Evolutionary conservation across 1,140 invertebrate genomes (phyloP).

Genomic region (Magallana angulata): DNA sequence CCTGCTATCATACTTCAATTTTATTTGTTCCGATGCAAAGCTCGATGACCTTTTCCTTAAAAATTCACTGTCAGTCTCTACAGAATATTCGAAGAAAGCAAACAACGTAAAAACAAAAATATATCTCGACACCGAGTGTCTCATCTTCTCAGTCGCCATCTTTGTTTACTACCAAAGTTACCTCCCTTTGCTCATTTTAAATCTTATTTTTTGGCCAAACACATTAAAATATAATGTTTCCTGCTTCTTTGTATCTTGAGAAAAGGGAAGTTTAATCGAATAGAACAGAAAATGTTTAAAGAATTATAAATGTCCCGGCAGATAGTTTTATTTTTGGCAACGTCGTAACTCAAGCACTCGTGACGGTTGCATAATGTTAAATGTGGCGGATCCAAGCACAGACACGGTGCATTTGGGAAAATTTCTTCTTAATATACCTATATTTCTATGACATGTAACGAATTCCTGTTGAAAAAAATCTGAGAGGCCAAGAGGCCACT

Average conservation of each 20-base stretch:
- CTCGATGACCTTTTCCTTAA: background rate
- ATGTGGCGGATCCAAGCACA: no score
- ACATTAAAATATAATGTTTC: no score
- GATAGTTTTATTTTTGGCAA: no score
- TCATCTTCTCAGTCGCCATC: background rate
- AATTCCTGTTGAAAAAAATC: no score
- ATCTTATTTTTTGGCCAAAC: background rate
- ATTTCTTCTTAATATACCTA: no score
- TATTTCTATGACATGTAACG: no score
- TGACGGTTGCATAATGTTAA: conserved; percentile 20
- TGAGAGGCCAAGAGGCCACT: no score
- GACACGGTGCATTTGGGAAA: no score
- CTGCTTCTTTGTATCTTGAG: no score
- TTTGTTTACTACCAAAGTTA: background rate
- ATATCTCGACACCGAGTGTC: background rate
- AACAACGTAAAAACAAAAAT: conserved; percentile 6
- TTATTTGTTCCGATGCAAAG: background rate
- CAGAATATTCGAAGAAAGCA: background rate
- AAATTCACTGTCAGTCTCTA: background rate
- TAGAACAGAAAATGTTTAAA: no score
- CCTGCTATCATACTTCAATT: background rate
- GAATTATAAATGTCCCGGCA: no score
- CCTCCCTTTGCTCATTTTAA: background rate
- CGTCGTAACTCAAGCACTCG: background rate
- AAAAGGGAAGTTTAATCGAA: no score